Percentiles rank a stretch among this genome's conserved stretches.
phyloP scores from a whole-genome alignment of 2,888 invertebrate genomes.

The Ethmia dodecea region DNA sequence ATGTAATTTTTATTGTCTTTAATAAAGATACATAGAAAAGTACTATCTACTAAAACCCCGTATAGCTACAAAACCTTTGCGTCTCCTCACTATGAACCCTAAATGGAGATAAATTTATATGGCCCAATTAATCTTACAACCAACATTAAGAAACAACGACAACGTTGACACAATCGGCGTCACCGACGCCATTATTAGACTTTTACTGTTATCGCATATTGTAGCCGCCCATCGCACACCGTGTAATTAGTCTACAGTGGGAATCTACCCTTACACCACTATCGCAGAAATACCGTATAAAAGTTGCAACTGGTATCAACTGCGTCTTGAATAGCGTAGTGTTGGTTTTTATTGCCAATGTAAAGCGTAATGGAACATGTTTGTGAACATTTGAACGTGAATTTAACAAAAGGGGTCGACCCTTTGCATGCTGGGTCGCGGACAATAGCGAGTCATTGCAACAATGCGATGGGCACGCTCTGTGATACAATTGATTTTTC shows the following conservation, averaged over 20 bases:
- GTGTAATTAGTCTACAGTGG: constrained; percentile 63
- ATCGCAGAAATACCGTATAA: no score
- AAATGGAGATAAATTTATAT: constrained; percentile 35
- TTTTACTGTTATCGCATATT: constrained; percentile 73
- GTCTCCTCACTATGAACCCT: constrained; percentile 16
- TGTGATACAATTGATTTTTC: constrained; percentile 53
- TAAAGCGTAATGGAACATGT: no score
- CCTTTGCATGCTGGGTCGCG: constrained; percentile 38
- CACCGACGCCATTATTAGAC: constrained; percentile 52
- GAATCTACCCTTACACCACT: constrained; percentile 39
- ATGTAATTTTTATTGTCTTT: no score
- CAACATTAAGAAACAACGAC: constrained; percentile 56
- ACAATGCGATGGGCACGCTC: constrained; percentile 52
- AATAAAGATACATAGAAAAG: no score
- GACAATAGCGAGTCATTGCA: constrained; percentile 48
- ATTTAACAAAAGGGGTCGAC: no score
- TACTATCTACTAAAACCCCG: background rate
- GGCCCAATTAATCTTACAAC: constrained; percentile 41
- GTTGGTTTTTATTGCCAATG: no score
- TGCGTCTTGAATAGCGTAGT: background rate
- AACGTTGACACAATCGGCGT: constrained; percentile 57
- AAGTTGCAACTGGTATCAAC: no score
- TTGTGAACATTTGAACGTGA: no score
- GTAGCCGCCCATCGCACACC: constrained; percentile 46
- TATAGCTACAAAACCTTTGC: background rate